These are phyloP conservation scores for Spodoptera exigua DNA, from an alignment of 2,888 invertebrate species.

Conservation along the genomic window DNA sequence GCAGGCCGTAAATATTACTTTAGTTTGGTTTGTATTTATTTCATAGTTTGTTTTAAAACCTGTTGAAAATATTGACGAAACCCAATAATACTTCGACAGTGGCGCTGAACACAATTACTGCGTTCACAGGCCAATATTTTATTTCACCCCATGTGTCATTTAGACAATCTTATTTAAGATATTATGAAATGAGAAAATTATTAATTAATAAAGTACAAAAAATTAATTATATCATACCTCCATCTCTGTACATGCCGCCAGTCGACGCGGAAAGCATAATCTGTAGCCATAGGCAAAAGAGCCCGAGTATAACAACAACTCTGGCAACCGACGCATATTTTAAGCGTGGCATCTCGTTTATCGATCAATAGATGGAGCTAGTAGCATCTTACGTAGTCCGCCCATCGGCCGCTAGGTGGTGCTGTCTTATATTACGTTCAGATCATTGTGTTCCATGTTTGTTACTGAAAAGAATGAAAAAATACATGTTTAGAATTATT, in stretches of 20 bases:
- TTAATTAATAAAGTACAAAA: neutral
- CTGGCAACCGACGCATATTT: constrained; percentile 83
- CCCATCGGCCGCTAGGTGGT: constrained; percentile 60
- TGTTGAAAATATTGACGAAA: too few species aligned
- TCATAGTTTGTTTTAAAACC: too few species aligned
- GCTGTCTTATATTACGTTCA: constrained; percentile 46
- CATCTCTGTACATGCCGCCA: constrained; percentile 76
- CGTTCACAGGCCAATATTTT: too few species aligned
- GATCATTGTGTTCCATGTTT: constrained; percentile 28
- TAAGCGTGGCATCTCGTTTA: constrained; percentile 83
- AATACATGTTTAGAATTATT: neutral
- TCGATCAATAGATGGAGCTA: constrained; percentile 63
- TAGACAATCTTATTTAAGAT: too few species aligned
- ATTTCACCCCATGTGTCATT: too few species aligned
- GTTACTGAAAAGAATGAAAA: constrained; percentile 27
- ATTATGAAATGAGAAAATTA: fast-evolving
- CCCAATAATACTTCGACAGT: too few species aligned
- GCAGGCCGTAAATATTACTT: too few species aligned
- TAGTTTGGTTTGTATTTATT: too few species aligned
- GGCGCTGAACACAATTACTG: too few species aligned
- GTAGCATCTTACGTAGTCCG: constrained; percentile 60
- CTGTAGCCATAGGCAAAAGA: constrained; percentile 84
- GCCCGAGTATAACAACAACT: constrained; percentile 78
- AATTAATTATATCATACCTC: constrained; percentile 64
- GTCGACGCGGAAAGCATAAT: constrained; percentile 82